Base-by-base conservation (phyloP, 2,888 invertebrate genomes). In the Agelastica alni region DNA sequence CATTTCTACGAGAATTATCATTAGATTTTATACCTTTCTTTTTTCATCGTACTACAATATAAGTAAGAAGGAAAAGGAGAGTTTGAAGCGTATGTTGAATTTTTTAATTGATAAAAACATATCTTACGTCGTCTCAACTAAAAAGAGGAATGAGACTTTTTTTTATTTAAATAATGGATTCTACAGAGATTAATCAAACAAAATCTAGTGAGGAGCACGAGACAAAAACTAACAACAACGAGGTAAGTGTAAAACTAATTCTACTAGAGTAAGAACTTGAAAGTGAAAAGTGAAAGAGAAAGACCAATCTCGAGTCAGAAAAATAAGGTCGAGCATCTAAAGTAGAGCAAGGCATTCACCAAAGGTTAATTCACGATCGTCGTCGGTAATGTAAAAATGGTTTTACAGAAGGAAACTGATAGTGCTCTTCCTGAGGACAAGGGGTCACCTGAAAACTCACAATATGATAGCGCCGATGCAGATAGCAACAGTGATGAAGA, bases 381-480 rank as follows among this genome's bases (percentile, higher is more conserved):
- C 34, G 22, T 31, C 22, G 28, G 41, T 12, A 41, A n/a, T 36
- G 22, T 28, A 20, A 58, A 44, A 48, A 70, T 70, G 70, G 61
- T 68, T 63, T 72, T 72, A 32, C 71, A 73, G 72, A 67, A 66
- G 57, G 66, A 65, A 48, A 56, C 58, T 39, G 59, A 60, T 30
- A 55, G 57, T 10, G 62, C 61, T 13, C 43, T 30, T 26, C 52
- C 57, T 18, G 66, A 66, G 14, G 62, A 65, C 6, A 70, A 71
- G 57, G 67, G 62, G 10, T 69, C 72, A 12, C 59, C 69, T 9
- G 71, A 73, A 46, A 71, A 70, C 32, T 74, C 75, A 0, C 75
- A 75, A 41, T 75, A 75, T 53, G 77, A 75, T 58, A 76, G 75
- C 65, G 72, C 69, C 20, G 74, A 70, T 41, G 72, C 70, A 58